These are phyloP conservation scores for Sebastes alutus DNA, from an alignment of 2,797 vertebrate species.

Conservation along the genomic window DNA sequence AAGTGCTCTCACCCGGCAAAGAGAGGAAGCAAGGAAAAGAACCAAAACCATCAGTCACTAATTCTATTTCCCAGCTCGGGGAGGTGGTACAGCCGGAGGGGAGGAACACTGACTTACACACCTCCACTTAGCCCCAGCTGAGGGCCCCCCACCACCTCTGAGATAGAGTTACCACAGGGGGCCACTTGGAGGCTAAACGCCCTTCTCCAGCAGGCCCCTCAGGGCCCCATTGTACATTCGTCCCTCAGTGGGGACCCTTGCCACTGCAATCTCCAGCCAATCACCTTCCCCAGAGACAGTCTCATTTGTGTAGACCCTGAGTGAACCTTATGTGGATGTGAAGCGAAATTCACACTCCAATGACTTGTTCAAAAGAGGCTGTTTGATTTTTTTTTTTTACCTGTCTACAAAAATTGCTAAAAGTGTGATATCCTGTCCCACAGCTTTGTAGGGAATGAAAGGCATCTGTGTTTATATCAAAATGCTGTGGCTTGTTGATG, in stretches of 20 bases:
- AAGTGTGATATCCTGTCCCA: constrained; percentile 7
- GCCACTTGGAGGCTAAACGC: constrained; percentile 80
- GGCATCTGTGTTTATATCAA: not conserved
- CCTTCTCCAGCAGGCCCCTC: constrained; percentile 74
- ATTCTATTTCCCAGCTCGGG: constrained; percentile 81
- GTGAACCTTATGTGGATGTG: constrained; percentile 67
- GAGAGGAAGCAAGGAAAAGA: constrained; percentile 67
- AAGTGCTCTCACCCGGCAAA: constrained; percentile 57
- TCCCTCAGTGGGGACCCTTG: constrained; percentile 81
- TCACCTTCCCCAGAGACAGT: constrained; percentile 72
- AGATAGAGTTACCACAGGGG: constrained; percentile 84
- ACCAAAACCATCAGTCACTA: constrained; percentile 75
- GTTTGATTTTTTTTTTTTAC: constrained; percentile 31
- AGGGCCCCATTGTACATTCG: constrained; percentile 80
- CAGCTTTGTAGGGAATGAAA: constrained; percentile 1
- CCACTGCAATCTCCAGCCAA: constrained; percentile 77
- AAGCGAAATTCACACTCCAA: constrained; percentile 64
- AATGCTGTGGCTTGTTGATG: constrained; percentile 13
- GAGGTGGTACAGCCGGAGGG: constrained; percentile 81
- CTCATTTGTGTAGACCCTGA: constrained; percentile 75
- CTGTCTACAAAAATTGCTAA: constrained; percentile 32
- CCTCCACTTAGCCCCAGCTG: constrained; percentile 83
- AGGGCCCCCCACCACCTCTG: constrained; percentile 81
- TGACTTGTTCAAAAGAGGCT: constrained; percentile 36
- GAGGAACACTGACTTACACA: constrained; percentile 80